Percentiles rank a stretch among this genome's conserved stretches.
Evolutionary conservation across 2,888 invertebrate species (phyloP).

Genomic region (Conops quadrifasciatus): DNA sequence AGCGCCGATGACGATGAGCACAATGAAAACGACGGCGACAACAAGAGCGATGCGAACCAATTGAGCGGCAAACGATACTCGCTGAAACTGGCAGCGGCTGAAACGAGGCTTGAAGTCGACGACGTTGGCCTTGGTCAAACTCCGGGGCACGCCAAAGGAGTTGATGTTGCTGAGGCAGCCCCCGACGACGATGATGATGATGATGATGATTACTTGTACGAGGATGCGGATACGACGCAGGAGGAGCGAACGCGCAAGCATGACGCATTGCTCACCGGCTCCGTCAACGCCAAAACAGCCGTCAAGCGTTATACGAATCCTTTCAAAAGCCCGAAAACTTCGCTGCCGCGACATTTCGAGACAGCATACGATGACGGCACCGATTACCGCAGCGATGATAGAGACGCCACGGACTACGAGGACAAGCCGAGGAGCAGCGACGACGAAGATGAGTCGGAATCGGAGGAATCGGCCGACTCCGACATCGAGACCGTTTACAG

Average conservation of each 20-base stretch:
- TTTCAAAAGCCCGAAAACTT: constrained; percentile 46
- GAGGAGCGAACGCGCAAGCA: constrained; percentile 33
- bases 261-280: constrained; percentile 21
- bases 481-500: constrained; percentile 53
- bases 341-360: constrained; percentile 14
- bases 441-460: constrained; percentile 32
- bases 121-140: background rate
- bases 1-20: constrained; percentile 32
- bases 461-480: constrained; percentile 37
- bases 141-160: background rate
- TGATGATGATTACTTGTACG: constrained; percentile 48
- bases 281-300: constrained; percentile 44
- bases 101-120: constrained; percentile 10
- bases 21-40: constrained; percentile 26
- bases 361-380: constrained; percentile 42
- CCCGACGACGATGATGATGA: constrained; percentile 40
- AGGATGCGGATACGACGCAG: constrained; percentile 37
- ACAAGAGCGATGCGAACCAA: constrained; percentile 23
- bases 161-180: constrained; percentile 10
- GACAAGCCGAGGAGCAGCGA: constrained; percentile 38
- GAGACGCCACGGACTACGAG: constrained; percentile 21
- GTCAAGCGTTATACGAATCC: constrained; percentile 48
- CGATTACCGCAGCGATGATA: constrained; percentile 40
- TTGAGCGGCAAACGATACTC: constrained; percentile 39
- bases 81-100: constrained; percentile 35